Evolutionary conservation across 2,797 vertebrate genomes (phyloP).

Genomic region (Novumbra hubbsi): DNA sequence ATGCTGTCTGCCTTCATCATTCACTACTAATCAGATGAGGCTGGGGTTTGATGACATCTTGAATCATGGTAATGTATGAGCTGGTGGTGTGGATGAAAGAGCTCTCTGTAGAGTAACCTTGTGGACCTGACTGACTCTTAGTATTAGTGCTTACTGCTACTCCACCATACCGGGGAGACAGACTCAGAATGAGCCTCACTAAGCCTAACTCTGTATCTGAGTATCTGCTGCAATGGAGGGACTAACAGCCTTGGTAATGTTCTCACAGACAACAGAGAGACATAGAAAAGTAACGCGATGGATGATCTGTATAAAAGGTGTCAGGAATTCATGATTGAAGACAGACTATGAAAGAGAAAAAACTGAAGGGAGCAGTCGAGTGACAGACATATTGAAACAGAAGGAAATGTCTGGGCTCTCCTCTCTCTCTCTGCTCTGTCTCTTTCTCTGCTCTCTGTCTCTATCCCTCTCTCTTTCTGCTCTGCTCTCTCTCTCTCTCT

Average conservation of each 20-base stretch:
- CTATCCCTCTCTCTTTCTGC: conserved; percentile 10
- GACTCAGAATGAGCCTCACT: not conserved
- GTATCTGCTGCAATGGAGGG: not conserved
- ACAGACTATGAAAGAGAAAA: conserved; percentile 12
- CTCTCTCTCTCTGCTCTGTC: not conserved
- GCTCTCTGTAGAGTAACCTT: not conserved
- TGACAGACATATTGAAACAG: conserved; percentile 7
- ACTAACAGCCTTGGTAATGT: not conserved
- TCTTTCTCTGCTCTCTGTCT: conserved; percentile 51
- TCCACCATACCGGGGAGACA: not conserved
- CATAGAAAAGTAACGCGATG: not conserved
- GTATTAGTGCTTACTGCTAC: not conserved
- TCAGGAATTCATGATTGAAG: not conserved
- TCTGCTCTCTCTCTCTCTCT: conserved; percentile 32
- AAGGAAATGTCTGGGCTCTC: conserved; percentile 30
- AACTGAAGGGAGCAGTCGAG: conserved; percentile 32
- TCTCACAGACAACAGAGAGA: not conserved
- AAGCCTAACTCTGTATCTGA: not conserved
- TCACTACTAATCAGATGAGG: not conserved
- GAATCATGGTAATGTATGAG: conserved; percentile 2
- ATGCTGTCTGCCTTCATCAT: not conserved
- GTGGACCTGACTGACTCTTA: not conserved
- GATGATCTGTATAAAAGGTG: conserved; percentile 16
- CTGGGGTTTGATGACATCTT: conserved; percentile 3
- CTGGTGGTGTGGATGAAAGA: not conserved